Percentiles rank a stretch among this genome's conserved stretches.
These are phyloP conservation scores for Conus ventricosus DNA, from an alignment of 1,140 invertebrate species.

Conservation along the genomic window DNA sequence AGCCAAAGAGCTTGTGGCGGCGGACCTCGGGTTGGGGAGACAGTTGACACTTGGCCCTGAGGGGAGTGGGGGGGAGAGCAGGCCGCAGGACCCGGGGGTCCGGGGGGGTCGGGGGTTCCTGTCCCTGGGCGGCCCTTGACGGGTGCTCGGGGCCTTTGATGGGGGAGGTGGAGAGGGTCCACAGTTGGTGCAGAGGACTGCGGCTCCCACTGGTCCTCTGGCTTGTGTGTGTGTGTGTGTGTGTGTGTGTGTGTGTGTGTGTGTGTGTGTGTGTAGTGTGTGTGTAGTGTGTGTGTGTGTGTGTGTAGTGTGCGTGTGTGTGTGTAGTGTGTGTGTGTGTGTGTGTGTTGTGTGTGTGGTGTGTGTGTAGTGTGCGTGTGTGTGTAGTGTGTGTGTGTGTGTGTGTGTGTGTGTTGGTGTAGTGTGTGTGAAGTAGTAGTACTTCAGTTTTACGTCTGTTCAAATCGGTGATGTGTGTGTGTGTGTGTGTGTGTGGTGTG, in stretches of 20 bases:
- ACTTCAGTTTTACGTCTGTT: too few relatives aligned
- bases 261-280: background rate
- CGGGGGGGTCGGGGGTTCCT: background rate
- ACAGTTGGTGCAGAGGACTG: background rate
- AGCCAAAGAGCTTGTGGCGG: too few relatives aligned
- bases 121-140: background rate
- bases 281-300: too few relatives aligned
- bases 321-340: too few relatives aligned
- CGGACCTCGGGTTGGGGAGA: too few relatives aligned
- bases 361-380: too few relatives aligned
- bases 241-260: conserved; percentile 3
- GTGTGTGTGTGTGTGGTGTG: background rate
- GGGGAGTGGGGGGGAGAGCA: background rate
- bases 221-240: background rate
- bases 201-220: background rate
- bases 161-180: background rate
- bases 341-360: too few relatives aligned
- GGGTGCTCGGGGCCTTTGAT: background rate
- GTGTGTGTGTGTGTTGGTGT: too few relatives aligned
- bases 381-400: too few relatives aligned
- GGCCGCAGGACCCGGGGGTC: background rate
- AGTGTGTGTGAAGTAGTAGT: too few relatives aligned
- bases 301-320: too few relatives aligned
- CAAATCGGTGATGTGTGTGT: background rate
- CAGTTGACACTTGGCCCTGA: background rate